Evolutionary conservation across 1,140 invertebrate genomes (phyloP), one percentile per base, ranked within the genome.

Genomic region (Cepaea nemoralis): DNA sequence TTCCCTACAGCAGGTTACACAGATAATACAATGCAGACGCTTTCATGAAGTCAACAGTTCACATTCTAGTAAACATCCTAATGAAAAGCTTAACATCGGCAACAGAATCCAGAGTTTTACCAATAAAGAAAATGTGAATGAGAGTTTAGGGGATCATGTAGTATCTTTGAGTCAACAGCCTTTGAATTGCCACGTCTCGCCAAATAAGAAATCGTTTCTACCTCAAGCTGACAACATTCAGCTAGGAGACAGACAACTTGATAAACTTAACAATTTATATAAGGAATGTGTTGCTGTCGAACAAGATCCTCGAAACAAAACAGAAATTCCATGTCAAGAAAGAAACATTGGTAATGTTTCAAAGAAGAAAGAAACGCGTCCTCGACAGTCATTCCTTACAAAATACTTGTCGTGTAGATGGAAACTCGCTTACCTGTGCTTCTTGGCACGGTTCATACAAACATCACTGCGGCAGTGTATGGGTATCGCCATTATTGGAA

Each of bases 401-500:
- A 85, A 85, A 48, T 83, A 77, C 48, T 67, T 35, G 22, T 83
- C 84, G 0, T 83, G 82, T 48, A 83, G 84, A 16, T 85, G 84
- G 84, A 73, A 77, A 1, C 31, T 83, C 0, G 84, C 67, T 12
- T 85, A 85, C 74, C 14, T 85, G 81, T 83, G 82, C 42, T 85
- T 80, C 45, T 22, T 45, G 19, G 80, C 66, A 0, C 59, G 84
- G 5, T 82, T 85, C 59, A 40, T 45, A 10, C 83, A 83, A 48
- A 80, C 80, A 1, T 59, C 82, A 19, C 55, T 83, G 19, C 80
- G 84, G 19, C 84, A 85, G 55, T 77, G 76, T 42, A 80, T 85
- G 39, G 82, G 84, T 48, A 79, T 85, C 75, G 84, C 84, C 6
- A 67, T 83, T 16, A 55, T 85, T 22, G 81, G 82, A n/a, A 85